Evolutionary conservation across 2,113 vertebrate genomes (phyloP).

Genomic region (Oreocharis arfaki): DNA sequence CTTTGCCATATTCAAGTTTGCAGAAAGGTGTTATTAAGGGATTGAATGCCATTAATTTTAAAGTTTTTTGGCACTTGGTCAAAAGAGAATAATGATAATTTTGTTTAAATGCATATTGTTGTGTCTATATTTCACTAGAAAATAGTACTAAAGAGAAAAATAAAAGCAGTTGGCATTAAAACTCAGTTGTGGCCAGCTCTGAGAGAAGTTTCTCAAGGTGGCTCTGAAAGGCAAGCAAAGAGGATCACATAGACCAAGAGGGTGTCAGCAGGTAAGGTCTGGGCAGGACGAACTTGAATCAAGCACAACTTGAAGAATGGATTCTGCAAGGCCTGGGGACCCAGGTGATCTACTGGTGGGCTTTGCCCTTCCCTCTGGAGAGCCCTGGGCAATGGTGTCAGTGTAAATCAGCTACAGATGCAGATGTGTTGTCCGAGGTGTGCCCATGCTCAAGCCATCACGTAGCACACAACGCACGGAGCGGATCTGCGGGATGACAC

Average conservation of each 20-base stretch:
- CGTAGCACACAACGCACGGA: rapidly evolving
- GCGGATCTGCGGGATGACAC: neutral
- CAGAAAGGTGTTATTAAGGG: neutral
- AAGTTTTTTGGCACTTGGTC: neutral
- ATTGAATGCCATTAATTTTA: neutral
- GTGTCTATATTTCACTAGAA: neutral
- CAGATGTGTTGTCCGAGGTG: neutral
- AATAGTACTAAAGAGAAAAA: neutral
- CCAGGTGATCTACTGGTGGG: rapidly evolving
- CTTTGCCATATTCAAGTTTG: neutral
- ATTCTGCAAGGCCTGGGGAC: neutral
- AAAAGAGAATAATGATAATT: neutral
- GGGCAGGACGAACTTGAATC: neutral
- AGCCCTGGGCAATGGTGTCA: neutral
- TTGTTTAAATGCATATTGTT: neutral
- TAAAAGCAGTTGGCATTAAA: neutral
- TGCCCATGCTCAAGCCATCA: neutral
- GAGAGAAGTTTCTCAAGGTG: neutral
- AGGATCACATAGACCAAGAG: neutral
- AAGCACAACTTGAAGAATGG: neutral
- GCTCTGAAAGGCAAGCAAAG: neutral
- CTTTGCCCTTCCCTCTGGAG: neutral
- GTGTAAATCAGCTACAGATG: neutral
- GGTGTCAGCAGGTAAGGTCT: neutral
- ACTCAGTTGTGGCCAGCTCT: neutral